Conservation (phyloP, 2,797 vertebrate species). For the Sebastes diaconus region DNA sequence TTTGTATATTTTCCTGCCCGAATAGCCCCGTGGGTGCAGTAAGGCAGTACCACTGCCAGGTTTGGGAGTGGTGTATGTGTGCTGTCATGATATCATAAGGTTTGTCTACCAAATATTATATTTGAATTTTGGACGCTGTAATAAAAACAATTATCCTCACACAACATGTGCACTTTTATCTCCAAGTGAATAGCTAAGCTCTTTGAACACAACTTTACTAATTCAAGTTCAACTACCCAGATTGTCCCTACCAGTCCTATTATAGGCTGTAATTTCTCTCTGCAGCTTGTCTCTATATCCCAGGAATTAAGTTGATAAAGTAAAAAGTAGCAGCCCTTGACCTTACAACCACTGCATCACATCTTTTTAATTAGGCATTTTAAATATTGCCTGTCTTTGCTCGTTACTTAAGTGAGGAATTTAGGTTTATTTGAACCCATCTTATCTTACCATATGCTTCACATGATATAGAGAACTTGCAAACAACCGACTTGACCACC, state of each 20-base stretch:
- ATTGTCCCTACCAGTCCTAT: neutral
- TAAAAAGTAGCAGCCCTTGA: neutral
- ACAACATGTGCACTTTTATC: neutral
- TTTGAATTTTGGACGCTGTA: neutral
- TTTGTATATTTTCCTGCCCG: neutral
- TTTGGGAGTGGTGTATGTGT: neutral
- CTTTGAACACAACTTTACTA: neutral
- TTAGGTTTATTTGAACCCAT: neutral
- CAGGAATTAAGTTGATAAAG: neutral
- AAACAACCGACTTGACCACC: neutral
- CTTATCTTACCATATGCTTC: neutral
- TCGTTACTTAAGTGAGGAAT: neutral
- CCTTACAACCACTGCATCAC: neutral
- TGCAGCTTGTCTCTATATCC: neutral
- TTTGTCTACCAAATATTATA: too few relatives aligned
- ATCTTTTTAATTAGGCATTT: neutral
- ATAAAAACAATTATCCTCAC: neutral
- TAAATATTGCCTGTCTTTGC: neutral
- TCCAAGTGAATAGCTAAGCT: neutral
- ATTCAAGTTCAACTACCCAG: neutral
- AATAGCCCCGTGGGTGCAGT: neutral
- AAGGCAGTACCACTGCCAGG: neutral
- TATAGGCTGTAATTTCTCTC: neutral
- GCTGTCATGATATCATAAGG: neutral
- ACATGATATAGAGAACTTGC: neutral